Base-by-base conservation (phyloP, 37 sponge, comb jelly and placozoan species). In the Cladorhizidae sp. region DNA sequence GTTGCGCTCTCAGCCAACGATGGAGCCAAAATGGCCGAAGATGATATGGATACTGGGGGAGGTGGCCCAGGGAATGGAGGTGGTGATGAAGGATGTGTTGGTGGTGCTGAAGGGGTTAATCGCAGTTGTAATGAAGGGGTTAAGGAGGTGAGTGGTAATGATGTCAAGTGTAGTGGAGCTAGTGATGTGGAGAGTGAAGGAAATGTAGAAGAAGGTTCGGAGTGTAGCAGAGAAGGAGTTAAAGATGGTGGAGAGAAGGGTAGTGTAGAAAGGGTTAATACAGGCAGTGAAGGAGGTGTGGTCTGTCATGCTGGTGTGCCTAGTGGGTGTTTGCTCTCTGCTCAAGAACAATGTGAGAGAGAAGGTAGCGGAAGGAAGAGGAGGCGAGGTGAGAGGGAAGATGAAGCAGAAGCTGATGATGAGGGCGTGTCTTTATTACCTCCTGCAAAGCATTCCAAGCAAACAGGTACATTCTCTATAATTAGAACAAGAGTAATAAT, bases 321-420 rank as follows among this genome's bases (percentile, higher is more conserved):
- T 32, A 31, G 36, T 65, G 67, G 33, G 12, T 3, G 32, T 5
- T 35, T 5, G 28, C 5, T 12, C 8, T 3, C 61, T 59, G n/a
- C 61, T 26, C 61, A 8, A 59, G 67, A 31, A 12, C 49, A 45
- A 9, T 45, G 49, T 45, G 9, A 45, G 3, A 62, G 26, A 8
- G 40, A 57, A 36, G 74, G 3, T 7, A 42, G 43, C 5, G 43
- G 35, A 63, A 39, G 39, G 43, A 35, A 68, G 29, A 67, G 70
- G 25, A 56, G 64, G 35, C 12, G 26, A 54, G 49, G 43, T 40
- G 67, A 67, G 67, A 68, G 49, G 7, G 68, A 80, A 50, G 51
- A 67, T 31, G 21, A 62, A 39, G 31, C 22, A 36, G 35, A 61
- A 50, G 36, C 32, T 43, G 54, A 42, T 32, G 8, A 42, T 21